Evolutionary conservation across 2,797 vertebrate genomes (phyloP).

Genomic region (Discoglossus pictus): DNA sequence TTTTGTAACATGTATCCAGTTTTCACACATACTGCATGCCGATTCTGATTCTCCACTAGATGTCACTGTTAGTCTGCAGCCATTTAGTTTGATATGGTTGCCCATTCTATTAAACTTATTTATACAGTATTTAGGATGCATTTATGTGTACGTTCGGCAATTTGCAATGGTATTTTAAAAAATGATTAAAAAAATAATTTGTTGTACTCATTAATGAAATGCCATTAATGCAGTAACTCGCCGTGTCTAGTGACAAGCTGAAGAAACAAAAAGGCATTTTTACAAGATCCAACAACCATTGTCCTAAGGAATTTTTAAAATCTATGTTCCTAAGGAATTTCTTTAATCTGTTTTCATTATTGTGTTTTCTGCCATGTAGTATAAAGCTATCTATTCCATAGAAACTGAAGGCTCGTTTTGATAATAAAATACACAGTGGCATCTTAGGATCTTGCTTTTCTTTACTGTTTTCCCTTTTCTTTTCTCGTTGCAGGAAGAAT

Average conservation of each 20-base stretch:
- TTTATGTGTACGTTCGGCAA: constrained; percentile 34
- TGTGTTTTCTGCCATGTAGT: not conserved
- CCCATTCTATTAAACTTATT: constrained; percentile 5
- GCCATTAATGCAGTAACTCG: constrained; percentile 6
- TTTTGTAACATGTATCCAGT: too few relatives aligned
- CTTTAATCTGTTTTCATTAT: constrained; percentile 4
- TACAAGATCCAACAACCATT: not conserved
- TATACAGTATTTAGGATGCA: constrained; percentile 24
- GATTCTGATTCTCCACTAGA: constrained; percentile 26
- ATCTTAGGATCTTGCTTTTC: not conserved
- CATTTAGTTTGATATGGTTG: constrained; percentile 2
- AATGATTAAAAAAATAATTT: constrained; percentile 32
- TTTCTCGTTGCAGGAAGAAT: constrained; percentile 80
- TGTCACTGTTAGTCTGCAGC: constrained; percentile 31
- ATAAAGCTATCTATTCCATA: too few relatives aligned
- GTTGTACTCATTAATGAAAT: not conserved
- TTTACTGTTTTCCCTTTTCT: constrained; percentile 7
- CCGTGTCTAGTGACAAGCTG: constrained; percentile 4
- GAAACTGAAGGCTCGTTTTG: too few relatives aligned
- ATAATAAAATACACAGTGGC: not conserved
- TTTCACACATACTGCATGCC: too few relatives aligned
- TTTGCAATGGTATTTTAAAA: constrained; percentile 36
- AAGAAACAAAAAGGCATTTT: not conserved
- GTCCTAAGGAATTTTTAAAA: too few relatives aligned
- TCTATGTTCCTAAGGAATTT: not conserved